A percentile compares a stretch with the other conserved stretches of the same genome.
These are phyloP conservation scores for Drosophila guanche DNA, from an alignment of 1,140 invertebrate genomes.

Conservation along the genomic window DNA sequence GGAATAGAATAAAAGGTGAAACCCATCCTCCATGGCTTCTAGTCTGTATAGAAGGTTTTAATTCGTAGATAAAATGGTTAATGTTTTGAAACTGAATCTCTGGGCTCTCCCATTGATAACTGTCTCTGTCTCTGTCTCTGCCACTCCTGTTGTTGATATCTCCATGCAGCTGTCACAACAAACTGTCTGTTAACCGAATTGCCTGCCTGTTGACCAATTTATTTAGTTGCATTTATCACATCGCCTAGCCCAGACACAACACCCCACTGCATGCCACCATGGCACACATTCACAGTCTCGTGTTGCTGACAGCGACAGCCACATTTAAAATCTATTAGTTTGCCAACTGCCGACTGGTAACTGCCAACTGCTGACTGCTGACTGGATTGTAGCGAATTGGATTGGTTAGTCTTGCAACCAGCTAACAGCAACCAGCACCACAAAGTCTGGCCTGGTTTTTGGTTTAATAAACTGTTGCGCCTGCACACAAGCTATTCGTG, in stretches of 20 bases:
- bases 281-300: slow-evolving; percentile 5
- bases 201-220: slow-evolving; percentile 61
- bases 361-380: background rate
- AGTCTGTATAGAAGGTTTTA: no score
- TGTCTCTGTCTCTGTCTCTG: background rate
- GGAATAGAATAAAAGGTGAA: no score
- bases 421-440: slow-evolving; percentile 10
- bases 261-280: slow-evolving; percentile 2
- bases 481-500: slow-evolving; percentile 24
- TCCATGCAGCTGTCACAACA: slow-evolving; percentile 67
- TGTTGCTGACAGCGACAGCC: slow-evolving; percentile 71
- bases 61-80: no score
- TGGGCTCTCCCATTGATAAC: slow-evolving; percentile 7
- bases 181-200: slow-evolving; percentile 53
- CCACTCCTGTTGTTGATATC: slow-evolving; percentile 31
- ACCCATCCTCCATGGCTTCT: no score
- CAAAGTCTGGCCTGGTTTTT: slow-evolving; percentile 27
- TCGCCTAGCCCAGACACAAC: slow-evolving; percentile 7
- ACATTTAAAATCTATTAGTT: slow-evolving; percentile 79
- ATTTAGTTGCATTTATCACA: slow-evolving; percentile 60
- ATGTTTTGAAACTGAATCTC: no score
- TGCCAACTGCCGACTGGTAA: slow-evolving; percentile 43
- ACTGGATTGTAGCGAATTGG: no score
- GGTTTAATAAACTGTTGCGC: slow-evolving; percentile 61
- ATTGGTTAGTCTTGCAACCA: no score